Percentiles rank a stretch among this genome's conserved stretches.
phyloP scores from a whole-genome alignment of 1,140 invertebrate genomes.

The Apis laboriosa region DNA sequence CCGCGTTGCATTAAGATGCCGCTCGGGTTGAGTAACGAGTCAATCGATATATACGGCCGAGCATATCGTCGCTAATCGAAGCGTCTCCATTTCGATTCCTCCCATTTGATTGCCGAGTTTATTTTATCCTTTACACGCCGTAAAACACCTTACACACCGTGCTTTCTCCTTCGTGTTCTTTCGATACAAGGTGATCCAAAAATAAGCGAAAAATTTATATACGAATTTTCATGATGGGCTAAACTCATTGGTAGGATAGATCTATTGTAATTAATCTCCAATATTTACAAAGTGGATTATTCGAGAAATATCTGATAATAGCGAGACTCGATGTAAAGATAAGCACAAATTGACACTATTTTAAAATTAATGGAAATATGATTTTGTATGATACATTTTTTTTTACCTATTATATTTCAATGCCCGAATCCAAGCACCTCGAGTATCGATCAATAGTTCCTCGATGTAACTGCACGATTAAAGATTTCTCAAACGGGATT shows the following conservation, averaged over 20 bases:
- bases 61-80: neutral
- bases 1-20: slow-evolving; percentile 48
- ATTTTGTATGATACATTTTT: no score
- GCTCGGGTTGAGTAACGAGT: slow-evolving; percentile 27
- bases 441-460: no score
- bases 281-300: no score
- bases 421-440: neutral
- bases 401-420: no score
- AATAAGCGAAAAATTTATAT: no score
- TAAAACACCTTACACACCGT: neutral
- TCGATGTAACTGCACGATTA: neutral
- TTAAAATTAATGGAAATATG: no score
- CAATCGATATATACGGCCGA: slow-evolving; percentile 30
- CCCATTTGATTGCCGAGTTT: neutral
- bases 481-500: slow-evolving; percentile 5
- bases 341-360: no score
- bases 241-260: no score
- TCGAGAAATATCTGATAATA: no score
- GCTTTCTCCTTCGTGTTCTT: neutral
- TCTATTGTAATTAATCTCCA: no score
- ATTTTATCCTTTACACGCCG: neutral
- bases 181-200: neutral
- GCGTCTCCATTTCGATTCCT: neutral
- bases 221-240: no score
- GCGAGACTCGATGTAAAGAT: no score